These are phyloP conservation scores for Hybognathus amarus DNA, from an alignment of 2,797 vertebrate species.

Conservation along the genomic window DNA sequence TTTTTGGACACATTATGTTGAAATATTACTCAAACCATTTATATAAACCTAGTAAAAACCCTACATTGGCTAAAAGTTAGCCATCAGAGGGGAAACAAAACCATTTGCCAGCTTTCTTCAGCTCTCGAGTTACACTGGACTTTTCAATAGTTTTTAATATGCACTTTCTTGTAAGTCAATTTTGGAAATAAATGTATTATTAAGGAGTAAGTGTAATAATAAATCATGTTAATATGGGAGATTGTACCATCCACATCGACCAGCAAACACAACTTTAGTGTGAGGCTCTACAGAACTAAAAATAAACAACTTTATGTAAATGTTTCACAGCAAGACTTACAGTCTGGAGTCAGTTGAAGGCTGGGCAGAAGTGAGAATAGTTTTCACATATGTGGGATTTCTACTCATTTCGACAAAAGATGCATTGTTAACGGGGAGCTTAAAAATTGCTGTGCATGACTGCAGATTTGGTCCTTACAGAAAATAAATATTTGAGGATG, in stretches of 20 bases:
- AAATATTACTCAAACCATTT: constrained; percentile 53
- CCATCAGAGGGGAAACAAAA: constrained; percentile 18
- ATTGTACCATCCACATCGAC: neutral
- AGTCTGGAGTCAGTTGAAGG: neutral
- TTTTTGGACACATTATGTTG: constrained; percentile 63
- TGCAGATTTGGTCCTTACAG: neutral
- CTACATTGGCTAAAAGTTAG: constrained; percentile 16
- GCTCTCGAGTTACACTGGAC: neutral
- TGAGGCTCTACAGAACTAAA: neutral
- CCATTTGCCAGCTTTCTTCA: neutral
- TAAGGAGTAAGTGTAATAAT: neutral
- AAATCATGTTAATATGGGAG: neutral
- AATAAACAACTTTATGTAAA: neutral
- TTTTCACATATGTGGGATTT: neutral
- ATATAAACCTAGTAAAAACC: constrained; percentile 23
- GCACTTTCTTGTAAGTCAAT: neutral
- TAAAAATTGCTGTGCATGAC: neutral
- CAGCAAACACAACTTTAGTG: too few relatives aligned
- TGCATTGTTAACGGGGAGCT: neutral
- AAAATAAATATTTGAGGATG: neutral
- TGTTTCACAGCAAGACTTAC: neutral
- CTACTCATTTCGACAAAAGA: neutral
- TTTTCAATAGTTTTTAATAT: neutral
- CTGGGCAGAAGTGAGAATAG: neutral
- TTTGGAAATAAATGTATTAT: neutral